Base-by-base conservation (phyloP, 1,140 invertebrate genomes). In the Neodiprion lecontei region DNA sequence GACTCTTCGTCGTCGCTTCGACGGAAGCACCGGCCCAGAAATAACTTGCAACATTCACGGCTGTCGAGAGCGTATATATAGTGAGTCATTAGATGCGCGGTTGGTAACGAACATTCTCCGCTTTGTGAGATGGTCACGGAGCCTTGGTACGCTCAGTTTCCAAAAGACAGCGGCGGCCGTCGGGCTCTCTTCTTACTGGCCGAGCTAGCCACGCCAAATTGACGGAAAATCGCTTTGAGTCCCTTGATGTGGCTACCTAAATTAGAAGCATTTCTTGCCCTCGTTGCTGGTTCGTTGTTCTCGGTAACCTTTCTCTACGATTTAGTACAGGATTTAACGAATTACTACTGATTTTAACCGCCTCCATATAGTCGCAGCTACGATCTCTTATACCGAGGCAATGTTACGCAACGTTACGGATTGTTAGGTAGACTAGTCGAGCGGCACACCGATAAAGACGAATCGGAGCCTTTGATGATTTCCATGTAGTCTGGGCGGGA, bases 61-160 rank as follows among this genome's bases (percentile, higher is more conserved):
- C 40, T 21, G 67, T 69, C 67, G 17, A 23, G 40, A 11, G 11
- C 67, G 17, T 69, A 65, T 65, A 65, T 65, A 23, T 47, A 47
- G 67, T 69, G 21, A 77, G 74, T 76, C 83, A 87, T 86, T 87
- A 87, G 79, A 81, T 78, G 81, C 76, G 69, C 80, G 78, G 76
- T 77, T 84, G 79, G 77, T 77, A 75, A 79, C 77, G 81, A 83
- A 83, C 79, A 81, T 82, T 77, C 75, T 71, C 70, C 79, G 77
- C 80, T 82, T 83, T 86, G 83, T 82, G 69, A 77, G 9, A 9
- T 61, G 53, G 53, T 61, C 53, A 61, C 53, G 53, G 53, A 61
- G 11, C 53, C n/a, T 61, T 61, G 53, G 53, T 70, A 78, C 75
- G 74, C 74, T 71, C 69, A 11, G 78, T 74, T 85, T 80, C 53